These are phyloP conservation scores for Dascyllus trimaculatus DNA, from an alignment of 2,113 vertebrate genomes.

Conservation along the genomic window DNA sequence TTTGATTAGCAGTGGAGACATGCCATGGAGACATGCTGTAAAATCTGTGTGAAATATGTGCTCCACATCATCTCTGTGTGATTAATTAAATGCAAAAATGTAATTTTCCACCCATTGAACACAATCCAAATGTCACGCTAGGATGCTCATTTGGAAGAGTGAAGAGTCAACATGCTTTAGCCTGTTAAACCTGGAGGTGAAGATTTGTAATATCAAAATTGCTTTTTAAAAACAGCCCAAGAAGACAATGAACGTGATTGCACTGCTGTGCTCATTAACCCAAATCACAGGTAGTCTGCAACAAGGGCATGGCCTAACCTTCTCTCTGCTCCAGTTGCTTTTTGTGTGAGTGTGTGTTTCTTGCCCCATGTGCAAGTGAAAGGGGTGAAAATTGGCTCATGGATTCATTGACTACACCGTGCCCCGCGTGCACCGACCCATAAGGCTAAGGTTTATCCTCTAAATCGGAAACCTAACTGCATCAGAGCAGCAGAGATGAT, in stretches of 20 bases:
- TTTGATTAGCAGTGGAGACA: conserved; percentile 65
- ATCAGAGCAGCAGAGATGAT: conserved; percentile 66
- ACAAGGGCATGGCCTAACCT: conserved; percentile 56
- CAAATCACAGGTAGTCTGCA: conserved; percentile 50
- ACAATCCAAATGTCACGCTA: conserved; percentile 60
- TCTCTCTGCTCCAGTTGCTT: conserved; percentile 42
- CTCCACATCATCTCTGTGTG: conserved; percentile 76
- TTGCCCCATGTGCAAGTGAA: conserved; percentile 8
- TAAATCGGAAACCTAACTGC: conserved; percentile 7
- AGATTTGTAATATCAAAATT: conserved; percentile 19
- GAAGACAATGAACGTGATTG: conserved; percentile 27
- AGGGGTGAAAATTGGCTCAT: conserved; percentile 32
- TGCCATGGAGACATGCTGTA: conserved; percentile 63
- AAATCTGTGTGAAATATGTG: conserved; percentile 62
- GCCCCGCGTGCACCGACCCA: conserved; percentile 3
- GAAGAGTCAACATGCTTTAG: conserved; percentile 27
- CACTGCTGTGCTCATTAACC: conserved; percentile 56
- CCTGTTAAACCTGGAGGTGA: conserved; percentile 28
- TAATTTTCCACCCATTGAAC: conserved; percentile 67
- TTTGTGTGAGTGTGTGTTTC: conserved; percentile 21
- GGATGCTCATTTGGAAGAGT: conserved; percentile 41
- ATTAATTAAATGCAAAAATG: conserved; percentile 67
- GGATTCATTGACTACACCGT: conserved; percentile 22
- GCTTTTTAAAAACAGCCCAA: conserved; percentile 7
- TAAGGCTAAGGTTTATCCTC: background rate